A percentile compares a stretch with the other conserved stretches of the same genome.
Evolutionary conservation across 2,888 invertebrate species (phyloP).

Genomic region (Spodoptera picta): DNA sequence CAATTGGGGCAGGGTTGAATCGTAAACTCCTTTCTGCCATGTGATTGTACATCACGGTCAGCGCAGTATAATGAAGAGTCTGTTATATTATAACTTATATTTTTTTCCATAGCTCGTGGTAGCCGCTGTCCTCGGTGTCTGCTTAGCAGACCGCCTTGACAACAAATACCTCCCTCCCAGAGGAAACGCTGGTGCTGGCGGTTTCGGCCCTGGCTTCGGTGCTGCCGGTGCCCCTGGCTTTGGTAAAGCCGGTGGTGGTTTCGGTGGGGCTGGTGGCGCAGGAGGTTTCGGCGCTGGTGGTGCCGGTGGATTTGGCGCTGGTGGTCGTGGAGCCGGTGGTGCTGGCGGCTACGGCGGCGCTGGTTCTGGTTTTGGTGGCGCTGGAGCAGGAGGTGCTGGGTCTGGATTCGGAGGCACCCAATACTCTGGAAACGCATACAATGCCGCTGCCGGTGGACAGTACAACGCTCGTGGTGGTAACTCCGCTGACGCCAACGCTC

Average conservation of each 20-base stretch:
- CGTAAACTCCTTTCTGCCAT: conserved; percentile 9
- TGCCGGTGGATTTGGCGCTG: conserved; percentile 67
- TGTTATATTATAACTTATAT: background rate
- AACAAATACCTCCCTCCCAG: conserved; percentile 86
- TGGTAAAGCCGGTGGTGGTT: conserved; percentile 52
- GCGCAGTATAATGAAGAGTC: no score
- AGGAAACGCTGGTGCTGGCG: conserved; percentile 81
- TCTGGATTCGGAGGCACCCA: conserved; percentile 54
- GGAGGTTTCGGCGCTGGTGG: conserved; percentile 67
- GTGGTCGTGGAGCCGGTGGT: conserved; percentile 50
- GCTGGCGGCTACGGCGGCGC: conserved; percentile 53
- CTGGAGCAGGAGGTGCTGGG: conserved; percentile 47
- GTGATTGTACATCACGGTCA: background rate
- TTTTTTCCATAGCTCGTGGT: conserved; percentile 75
- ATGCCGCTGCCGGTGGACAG: conserved; percentile 54
- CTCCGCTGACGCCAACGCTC: conserved; percentile 78
- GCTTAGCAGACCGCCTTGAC: conserved; percentile 83
- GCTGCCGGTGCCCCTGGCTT: conserved; percentile 52
- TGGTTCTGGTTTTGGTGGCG: conserved; percentile 51
- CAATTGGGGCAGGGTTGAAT: conserved; percentile 46
- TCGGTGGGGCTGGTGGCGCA: conserved; percentile 51
- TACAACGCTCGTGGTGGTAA: conserved; percentile 60
- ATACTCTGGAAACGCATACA: conserved; percentile 63
- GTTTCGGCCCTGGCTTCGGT: conserved; percentile 74
- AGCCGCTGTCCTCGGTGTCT: conserved; percentile 81